Percentiles rank a stretch among this genome's conserved stretches.
These are phyloP conservation scores for Acanthoscelides obtectus DNA, from an alignment of 2,888 invertebrate species.

Conservation along the genomic window DNA sequence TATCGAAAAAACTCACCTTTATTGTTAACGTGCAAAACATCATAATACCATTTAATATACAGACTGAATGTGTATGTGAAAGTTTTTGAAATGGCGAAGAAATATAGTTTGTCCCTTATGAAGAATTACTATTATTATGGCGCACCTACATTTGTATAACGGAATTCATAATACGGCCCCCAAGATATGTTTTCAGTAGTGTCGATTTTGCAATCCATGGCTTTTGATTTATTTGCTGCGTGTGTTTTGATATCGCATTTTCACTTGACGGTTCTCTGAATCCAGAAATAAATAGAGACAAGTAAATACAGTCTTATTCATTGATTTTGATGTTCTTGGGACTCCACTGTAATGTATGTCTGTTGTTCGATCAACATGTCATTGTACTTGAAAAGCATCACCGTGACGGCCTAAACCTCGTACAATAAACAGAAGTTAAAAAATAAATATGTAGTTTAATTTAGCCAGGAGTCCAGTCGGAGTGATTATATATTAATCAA, in stretches of 20 bases:
- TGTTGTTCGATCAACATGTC: too few species aligned
- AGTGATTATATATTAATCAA: too few species aligned
- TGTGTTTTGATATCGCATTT: neutral
- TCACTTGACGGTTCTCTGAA: neutral
- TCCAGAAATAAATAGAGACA: too few species aligned
- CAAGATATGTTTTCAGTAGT: neutral
- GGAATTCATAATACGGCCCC: neutral
- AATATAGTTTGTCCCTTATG: neutral
- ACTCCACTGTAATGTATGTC: too few species aligned
- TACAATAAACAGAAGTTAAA: too few species aligned
- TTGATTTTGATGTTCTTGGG: too few species aligned
- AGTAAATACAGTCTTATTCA: too few species aligned
- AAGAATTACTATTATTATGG: neutral
- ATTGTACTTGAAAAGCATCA: too few species aligned
- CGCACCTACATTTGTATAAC: neutral
- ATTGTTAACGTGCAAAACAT: neutral
- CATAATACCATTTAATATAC: neutral
- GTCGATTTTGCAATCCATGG: neutral
- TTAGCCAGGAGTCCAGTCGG: too few species aligned
- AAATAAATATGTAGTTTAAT: too few species aligned
- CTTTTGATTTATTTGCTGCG: neutral
- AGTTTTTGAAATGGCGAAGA: neutral
- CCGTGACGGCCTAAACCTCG: too few species aligned
- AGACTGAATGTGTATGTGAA: neutral
- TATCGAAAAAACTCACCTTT: neutral